phyloP scores from a whole-genome alignment of 2,797 vertebrate species.

The Pogoniulus pusillus region DNA sequence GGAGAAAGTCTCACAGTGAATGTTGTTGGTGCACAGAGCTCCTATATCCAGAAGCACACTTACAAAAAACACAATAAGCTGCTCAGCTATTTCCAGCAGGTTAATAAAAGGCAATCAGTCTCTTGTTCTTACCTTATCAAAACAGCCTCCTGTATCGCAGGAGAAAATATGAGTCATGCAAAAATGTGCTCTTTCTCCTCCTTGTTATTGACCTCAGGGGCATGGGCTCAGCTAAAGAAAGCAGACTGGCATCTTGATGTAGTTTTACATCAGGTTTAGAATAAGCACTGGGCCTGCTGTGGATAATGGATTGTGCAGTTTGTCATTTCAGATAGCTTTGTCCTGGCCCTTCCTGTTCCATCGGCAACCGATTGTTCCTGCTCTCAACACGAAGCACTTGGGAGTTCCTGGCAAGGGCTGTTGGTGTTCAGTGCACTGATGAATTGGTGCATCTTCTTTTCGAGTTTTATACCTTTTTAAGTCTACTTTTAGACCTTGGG shows the following conservation, averaged over 20 bases:
- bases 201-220: neutral
- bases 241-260: neutral
- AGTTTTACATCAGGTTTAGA: neutral
- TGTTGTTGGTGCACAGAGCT: neutral
- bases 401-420: neutral
- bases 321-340: neutral
- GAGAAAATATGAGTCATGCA: neutral
- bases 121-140: conserved; percentile 15
- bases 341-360: neutral
- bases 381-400: neutral
- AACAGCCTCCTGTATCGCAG: conserved; percentile 12
- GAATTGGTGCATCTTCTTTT: neutral
- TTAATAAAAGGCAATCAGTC: conserved; percentile 48
- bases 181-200: conserved; percentile 5
- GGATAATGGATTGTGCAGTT: neutral
- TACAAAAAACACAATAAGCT: conserved; percentile 1
- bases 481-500: neutral
- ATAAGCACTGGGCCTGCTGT: neutral
- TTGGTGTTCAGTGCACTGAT: accelerated
- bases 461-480: neutral
- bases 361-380: neutral
- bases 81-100: conserved; percentile 39
- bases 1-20: neutral
- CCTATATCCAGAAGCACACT: neutral
- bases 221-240: neutral